phyloP scores from a whole-genome alignment of 2,797 vertebrate species.

The Trichosurus vulpecula region DNA sequence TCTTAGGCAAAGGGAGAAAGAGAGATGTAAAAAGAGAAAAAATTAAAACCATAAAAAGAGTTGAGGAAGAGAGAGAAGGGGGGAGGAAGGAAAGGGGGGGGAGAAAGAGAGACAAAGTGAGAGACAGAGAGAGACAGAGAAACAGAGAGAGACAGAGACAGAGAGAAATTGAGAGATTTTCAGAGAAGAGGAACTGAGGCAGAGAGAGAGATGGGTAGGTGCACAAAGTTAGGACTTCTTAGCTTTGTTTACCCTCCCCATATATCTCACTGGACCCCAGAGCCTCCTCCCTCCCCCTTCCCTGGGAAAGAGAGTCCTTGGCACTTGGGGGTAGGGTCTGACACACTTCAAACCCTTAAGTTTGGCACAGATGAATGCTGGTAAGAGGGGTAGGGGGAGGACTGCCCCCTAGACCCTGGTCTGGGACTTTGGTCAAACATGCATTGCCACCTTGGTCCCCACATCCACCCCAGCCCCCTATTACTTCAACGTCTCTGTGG shows the following conservation, averaged over 20 bases:
- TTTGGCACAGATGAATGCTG: slow-evolving; percentile 69
- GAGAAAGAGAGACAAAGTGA: slow-evolving; percentile 49
- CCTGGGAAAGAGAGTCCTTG: slow-evolving; percentile 57
- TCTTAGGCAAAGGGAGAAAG: slow-evolving; percentile 56
- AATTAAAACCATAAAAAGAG: neutral
- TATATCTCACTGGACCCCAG: neutral
- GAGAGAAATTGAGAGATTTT: neutral
- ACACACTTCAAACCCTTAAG: slow-evolving; percentile 24
- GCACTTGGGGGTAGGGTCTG: slow-evolving; percentile 36
- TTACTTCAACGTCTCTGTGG: neutral
- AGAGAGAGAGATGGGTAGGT: neutral
- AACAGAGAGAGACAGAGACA: slow-evolving; percentile 59
- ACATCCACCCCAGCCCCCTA: neutral
- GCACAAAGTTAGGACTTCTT: neutral
- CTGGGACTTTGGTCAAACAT: slow-evolving; percentile 71
- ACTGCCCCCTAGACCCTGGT: slow-evolving; percentile 53
- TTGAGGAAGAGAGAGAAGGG: slow-evolving; percentile 53
- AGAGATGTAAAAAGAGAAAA: slow-evolving; percentile 36
- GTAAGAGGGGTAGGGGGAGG: slow-evolving; percentile 64
- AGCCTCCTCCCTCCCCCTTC: neutral
- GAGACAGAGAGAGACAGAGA: slow-evolving; percentile 50
- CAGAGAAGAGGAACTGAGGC: neutral
- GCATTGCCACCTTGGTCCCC: slow-evolving; percentile 53
- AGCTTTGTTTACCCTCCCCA: neutral
- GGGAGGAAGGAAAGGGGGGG: slow-evolving; percentile 15